phyloP scores from a whole-genome alignment of 2,113 vertebrate species.

The Syrmaticus mikado region DNA sequence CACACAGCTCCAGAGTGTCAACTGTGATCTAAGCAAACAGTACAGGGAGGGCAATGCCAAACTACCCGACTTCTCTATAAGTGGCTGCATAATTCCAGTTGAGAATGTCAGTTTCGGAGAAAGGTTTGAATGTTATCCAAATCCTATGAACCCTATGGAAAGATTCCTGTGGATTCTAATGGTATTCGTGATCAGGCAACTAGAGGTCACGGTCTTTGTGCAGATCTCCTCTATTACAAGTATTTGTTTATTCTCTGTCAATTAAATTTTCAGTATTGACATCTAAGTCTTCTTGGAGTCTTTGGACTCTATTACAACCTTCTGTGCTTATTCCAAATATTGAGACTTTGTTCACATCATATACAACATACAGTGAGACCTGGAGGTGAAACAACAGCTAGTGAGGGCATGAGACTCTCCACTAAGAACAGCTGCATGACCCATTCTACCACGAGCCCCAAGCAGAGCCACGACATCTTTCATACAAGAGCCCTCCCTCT shows the following conservation, averaged over 20 bases:
- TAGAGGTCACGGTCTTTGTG: background rate
- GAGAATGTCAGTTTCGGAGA: background rate
- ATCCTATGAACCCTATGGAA: background rate
- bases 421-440: background rate
- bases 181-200: background rate
- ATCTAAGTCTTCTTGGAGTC: background rate
- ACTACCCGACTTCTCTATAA: background rate
- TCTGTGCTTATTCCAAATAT: background rate
- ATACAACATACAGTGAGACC: background rate
- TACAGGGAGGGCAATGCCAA: background rate
- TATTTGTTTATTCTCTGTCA: background rate
- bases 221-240: background rate
- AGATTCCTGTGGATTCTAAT: background rate
- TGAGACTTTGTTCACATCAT: background rate
- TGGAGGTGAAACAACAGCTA: background rate
- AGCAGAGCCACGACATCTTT: accelerated
- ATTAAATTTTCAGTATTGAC: background rate
- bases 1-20: background rate
- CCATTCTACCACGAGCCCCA: background rate
- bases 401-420: background rate
- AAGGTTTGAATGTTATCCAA: background rate
- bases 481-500: background rate
- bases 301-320: background rate
- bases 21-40: background rate
- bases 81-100: background rate